phyloP scores from a whole-genome alignment of 2,888 invertebrate genomes.

The Coleophora deauratella region DNA sequence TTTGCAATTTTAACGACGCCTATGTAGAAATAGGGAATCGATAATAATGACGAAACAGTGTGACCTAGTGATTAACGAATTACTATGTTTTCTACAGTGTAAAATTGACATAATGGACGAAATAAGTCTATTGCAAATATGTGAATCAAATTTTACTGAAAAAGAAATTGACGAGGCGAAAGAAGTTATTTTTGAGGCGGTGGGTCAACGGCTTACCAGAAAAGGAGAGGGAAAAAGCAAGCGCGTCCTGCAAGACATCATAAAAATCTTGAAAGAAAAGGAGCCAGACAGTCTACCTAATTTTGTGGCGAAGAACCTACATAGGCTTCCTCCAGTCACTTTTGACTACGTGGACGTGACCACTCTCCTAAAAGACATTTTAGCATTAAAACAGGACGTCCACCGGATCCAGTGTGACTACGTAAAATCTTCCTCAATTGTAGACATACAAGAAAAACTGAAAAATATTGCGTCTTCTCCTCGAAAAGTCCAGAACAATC shows the following conservation, averaged over 20 bases:
- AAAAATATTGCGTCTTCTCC: too few species aligned
- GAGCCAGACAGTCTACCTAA: conserved; percentile 6
- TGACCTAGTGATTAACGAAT: neutral
- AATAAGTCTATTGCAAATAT: neutral
- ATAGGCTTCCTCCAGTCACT: conserved; percentile 13
- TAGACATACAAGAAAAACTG: conserved; percentile 5
- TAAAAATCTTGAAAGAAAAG: too few species aligned
- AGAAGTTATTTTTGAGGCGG: neutral
- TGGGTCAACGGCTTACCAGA: neutral
- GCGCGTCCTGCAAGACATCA: conserved; percentile 11
- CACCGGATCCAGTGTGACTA: conserved; percentile 5
- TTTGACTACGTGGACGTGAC: too few species aligned
- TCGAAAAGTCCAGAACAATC: too few species aligned
- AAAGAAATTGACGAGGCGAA: neutral
- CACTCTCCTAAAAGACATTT: too few species aligned
- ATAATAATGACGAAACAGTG: neutral
- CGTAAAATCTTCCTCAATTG: conserved; percentile 6
- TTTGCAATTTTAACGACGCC: neutral
- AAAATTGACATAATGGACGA: neutral
- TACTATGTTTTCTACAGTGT: conserved; percentile 1
- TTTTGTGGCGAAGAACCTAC: conserved; percentile 13
- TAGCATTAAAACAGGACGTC: too few species aligned
- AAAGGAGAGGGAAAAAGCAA: conserved; percentile 9
- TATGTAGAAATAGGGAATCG: neutral
- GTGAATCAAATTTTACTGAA: neutral